These are phyloP conservation scores for Diplodus puntazzo DNA, from an alignment of 2,797 vertebrate genomes.

Conservation along the genomic window DNA sequence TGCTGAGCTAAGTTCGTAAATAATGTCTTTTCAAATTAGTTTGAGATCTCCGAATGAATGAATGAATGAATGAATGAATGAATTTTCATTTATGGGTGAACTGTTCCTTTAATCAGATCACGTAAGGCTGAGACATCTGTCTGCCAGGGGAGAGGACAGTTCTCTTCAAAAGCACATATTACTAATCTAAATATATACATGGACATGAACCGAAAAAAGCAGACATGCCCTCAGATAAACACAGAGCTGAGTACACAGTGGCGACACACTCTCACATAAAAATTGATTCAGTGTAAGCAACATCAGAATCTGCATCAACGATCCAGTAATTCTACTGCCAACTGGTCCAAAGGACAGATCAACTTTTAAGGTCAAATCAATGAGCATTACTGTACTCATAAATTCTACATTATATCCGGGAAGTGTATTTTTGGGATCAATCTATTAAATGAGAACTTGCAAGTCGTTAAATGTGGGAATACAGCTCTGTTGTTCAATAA, in stretches of 20 bases:
- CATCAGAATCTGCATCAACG: slow-evolving; percentile 35
- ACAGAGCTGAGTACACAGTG: slow-evolving; percentile 3
- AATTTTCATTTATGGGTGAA: too few relatives aligned
- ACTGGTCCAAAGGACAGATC: slow-evolving; percentile 53
- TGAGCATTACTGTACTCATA: slow-evolving; percentile 64
- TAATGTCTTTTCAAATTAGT: too few relatives aligned
- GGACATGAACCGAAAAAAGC: background rate
- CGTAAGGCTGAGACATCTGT: slow-evolving; percentile 10
- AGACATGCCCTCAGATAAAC: background rate
- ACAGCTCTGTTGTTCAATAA: slow-evolving; percentile 22
- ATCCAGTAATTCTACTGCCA: slow-evolving; percentile 57
- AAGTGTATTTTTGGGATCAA: slow-evolving; percentile 50
- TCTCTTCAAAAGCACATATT: slow-evolving; percentile 2
- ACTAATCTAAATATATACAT: background rate
- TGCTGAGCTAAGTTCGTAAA: too few relatives aligned
- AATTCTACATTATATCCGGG: slow-evolving; percentile 59
- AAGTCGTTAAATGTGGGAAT: slow-evolving; percentile 16
- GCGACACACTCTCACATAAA: slow-evolving; percentile 7
- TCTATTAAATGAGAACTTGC: slow-evolving; percentile 22
- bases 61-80: too few relatives aligned
- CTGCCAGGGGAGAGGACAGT: slow-evolving; percentile 11
- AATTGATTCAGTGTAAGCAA: slow-evolving; percentile 33
- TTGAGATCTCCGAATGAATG: too few relatives aligned
- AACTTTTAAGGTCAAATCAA: slow-evolving; percentile 72
- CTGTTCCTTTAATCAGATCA: slow-evolving; percentile 29